Base-by-base conservation (phyloP, 1,140 invertebrate genomes). In the Brachionus sp. region DNA sequence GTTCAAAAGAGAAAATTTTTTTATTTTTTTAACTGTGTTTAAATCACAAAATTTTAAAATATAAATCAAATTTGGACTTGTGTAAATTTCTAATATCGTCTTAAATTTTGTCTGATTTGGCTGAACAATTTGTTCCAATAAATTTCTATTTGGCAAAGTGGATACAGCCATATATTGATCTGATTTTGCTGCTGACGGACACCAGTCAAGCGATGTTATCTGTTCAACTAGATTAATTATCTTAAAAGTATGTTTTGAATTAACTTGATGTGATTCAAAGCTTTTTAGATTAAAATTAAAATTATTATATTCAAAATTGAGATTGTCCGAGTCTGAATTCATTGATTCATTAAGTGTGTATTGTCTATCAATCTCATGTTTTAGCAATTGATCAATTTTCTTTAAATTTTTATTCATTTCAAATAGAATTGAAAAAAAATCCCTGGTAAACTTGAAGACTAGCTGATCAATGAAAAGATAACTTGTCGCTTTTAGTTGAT, bases 151-250 rank as follows among this genome's bases (percentile, higher is more conserved):
- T 10, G 39, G 70, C 19, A 75, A 5, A 0, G 70, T 75, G 19
- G 39, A 29, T n/a, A 75, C 70, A 46, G 70, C 70, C 4, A 75
- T 25, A 19, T 75, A 75, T 2, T 75, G 25, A 10, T 13, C 13
- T 12, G 16, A 44, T 10, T 29, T 6, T 23, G 39, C 25, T 10
- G 25, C 44, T 10, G 33, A 66, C 19, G 70, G 70, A 50, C 70
- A 75, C 70, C 70, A 75, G 44, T 75, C 70, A 12, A 75, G 0
- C 7, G 70, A 23, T 29, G 70, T 75, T 75, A 75, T 75, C 25
- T 75, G 42, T 13, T 50, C 70, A 7, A 25, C 23, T 7, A 75
- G 25, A 46, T 75, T 75, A 12, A 75, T 16, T 39, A 75, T 25
- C 25, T 44, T 44, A 75, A 75, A 75, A 75, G 3, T 12, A 46